Evolutionary conservation across 35 echinoderm and acorn worm species (phyloP).

Genomic region (Ptychodera flava): DNA sequence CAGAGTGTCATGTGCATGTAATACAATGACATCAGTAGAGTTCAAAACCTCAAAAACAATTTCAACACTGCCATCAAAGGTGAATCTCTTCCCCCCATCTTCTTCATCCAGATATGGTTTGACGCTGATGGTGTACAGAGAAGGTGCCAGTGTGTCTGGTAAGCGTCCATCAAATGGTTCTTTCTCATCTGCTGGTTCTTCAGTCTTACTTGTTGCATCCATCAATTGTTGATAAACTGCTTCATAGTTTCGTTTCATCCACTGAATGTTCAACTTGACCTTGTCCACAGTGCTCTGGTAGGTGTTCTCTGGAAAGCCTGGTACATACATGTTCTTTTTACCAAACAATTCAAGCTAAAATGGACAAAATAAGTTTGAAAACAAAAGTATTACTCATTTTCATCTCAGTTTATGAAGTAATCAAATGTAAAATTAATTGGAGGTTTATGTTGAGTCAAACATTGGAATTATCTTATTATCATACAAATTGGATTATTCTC

Average conservation of each 20-base stretch:
- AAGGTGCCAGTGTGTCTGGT: slow-evolving; percentile 42
- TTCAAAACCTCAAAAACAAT: slow-evolving; percentile 46
- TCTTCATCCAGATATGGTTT: slow-evolving; percentile 65
- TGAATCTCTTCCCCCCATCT: slow-evolving; percentile 45
- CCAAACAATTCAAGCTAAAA: too few relatives aligned
- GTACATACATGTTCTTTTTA: not conserved
- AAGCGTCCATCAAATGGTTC: slow-evolving; percentile 38
- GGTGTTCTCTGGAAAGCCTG: not conserved
- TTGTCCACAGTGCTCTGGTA: not conserved
- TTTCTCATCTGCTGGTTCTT: not conserved
- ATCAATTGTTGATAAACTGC: not conserved
- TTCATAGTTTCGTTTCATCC: not conserved
- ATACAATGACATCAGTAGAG: slow-evolving; percentile 42
- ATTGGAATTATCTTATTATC: too few relatives aligned
- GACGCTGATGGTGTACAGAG: slow-evolving; percentile 46
- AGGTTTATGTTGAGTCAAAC: too few relatives aligned
- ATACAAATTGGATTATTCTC: too few relatives aligned
- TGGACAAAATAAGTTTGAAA: too few relatives aligned
- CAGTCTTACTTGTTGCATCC: not conserved
- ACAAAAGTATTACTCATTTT: too few relatives aligned
- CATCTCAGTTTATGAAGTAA: too few relatives aligned
- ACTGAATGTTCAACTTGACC: not conserved
- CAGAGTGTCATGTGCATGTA: slow-evolving; percentile 49
- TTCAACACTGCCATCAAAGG: slow-evolving; percentile 76
- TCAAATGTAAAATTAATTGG: too few relatives aligned